phyloP scores from a whole-genome alignment of 2,797 vertebrate species.

The Percopsis omiscomaycus region DNA sequence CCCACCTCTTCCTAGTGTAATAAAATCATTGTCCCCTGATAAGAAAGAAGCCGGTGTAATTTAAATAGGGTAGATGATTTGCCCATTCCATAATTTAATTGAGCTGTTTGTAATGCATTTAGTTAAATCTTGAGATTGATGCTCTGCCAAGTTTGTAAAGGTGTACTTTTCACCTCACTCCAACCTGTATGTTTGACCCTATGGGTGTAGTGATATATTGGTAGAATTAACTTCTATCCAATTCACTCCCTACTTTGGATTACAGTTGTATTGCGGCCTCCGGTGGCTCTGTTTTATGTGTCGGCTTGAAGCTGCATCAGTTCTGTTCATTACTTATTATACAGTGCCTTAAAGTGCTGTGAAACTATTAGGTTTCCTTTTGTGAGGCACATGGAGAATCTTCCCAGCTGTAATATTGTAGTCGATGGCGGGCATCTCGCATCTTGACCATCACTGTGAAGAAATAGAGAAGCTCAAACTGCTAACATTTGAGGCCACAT shows the following conservation, averaged over 20 bases:
- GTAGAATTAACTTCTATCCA: too few species aligned
- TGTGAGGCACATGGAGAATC: conserved; percentile 66
- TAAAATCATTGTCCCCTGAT: conserved; percentile 79
- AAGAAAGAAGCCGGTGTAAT: conserved; percentile 81
- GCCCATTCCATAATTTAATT: conserved; percentile 89
- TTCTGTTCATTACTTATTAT: too few species aligned
- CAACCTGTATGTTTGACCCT: too few species aligned
- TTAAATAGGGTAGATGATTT: conserved; percentile 86
- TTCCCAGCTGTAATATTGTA: conserved; percentile 43
- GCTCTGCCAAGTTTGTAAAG: conserved; percentile 79
- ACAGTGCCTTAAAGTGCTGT: conserved; percentile 61
- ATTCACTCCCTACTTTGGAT: too few species aligned
- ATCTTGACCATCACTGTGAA: conserved; percentile 38
- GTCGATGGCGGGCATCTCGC: conserved; percentile 40
- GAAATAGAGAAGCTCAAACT: conserved; percentile 21
- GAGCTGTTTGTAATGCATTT: conserved; percentile 89
- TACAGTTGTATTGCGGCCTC: too few species aligned
- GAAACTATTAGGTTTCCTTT: conserved; percentile 81
- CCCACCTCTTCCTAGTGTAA: conserved; percentile 70
- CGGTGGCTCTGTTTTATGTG: too few species aligned
- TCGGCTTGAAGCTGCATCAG: too few species aligned
- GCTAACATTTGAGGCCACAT: conserved; percentile 15
- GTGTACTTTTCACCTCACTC: conserved; percentile 25
- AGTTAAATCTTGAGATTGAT: conserved; percentile 85
- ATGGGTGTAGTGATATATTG: too few species aligned